Base-by-base conservation (phyloP, 2,888 invertebrate species). In the Lasioglossum figueresi region DNA sequence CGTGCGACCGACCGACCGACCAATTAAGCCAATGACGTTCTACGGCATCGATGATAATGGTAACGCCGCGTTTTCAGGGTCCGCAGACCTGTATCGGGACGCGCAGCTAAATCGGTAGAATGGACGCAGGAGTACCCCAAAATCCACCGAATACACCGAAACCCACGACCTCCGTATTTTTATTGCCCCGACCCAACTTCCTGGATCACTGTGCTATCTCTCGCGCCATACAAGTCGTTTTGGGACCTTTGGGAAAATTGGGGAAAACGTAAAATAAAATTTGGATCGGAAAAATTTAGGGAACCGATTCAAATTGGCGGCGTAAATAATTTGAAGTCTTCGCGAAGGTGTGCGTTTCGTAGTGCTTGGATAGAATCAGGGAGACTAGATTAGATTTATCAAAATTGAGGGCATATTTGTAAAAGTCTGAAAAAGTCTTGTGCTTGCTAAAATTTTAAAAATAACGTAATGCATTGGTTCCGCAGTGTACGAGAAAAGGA, bases 1-100 rank as follows among this genome's bases (percentile, higher is more conserved):
- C 92, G 92, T 90, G 91, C 89, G 89, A 89, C 91, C 89, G 89
- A 91, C 91, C 91, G 86, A 91, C 91, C 91, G 86, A 91, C 93
- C 93, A 93, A 93, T 93, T 93, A 93, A 91, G 91, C 91, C 91
- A 93, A 92, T 92, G 91, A 92, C 90, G 90, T 91, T 89, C 88
- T 88, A 89, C 84, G 88, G 86, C 91, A 86, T 89, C 92, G 91
- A 93, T 92, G 93, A 93, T 93, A 92, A 93, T 92, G 90, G 92
- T 91, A 91, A 91, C 90, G 89, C 89, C 83, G 89, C 89, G 68
- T 86, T 83, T 75, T 81, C 85, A 77, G 43, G 43, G 71, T 79
- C 76, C 76, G 74, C 76, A 73, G 74, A 52, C 76, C 83, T 34
- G 63, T 80, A 82, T 81, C 79, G 85, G 80, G 80, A 85, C 73